Percentiles rank a stretch among this genome's conserved stretches.
These are phyloP conservation scores for Lysiphlebus fabarum DNA, from an alignment of 1,140 invertebrate genomes.

Conservation along the genomic window DNA sequence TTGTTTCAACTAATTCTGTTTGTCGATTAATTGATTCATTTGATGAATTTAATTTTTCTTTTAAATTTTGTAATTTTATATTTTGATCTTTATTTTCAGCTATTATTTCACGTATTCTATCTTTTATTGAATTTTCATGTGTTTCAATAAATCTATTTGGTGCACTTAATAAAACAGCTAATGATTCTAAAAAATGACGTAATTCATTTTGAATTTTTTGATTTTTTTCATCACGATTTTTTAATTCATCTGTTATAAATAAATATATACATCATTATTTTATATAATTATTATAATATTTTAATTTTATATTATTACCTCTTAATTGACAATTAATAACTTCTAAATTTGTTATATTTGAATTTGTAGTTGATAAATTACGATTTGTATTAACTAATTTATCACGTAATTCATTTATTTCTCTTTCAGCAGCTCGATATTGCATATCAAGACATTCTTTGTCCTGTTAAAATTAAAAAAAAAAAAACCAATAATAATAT, in stretches of 20 bases:
- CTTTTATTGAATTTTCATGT: constrained; percentile 71
- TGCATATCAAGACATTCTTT: constrained; percentile 67
- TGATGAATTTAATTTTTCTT: constrained; percentile 66
- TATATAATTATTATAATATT: constrained; percentile 14
- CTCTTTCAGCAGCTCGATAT: constrained; percentile 63
- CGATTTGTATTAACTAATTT: constrained; percentile 63
- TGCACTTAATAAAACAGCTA: constrained; percentile 66
- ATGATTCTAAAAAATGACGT: constrained; percentile 63
- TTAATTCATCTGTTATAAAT: constrained; percentile 61
- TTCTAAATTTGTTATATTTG: constrained; percentile 67
- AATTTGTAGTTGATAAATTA: constrained; percentile 63
- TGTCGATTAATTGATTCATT: constrained; percentile 63
- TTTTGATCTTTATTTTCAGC: constrained; percentile 72
- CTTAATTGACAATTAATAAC: constrained; percentile 64
- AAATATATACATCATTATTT: constrained; percentile 5
- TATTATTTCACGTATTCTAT: constrained; percentile 70
- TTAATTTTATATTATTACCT: constrained; percentile 52
- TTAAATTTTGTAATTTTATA: constrained; percentile 67
- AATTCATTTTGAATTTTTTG: constrained; percentile 65
- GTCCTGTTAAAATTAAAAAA: constrained; percentile 52
- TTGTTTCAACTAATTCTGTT: constrained; percentile 63
- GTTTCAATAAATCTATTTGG: constrained; percentile 70
- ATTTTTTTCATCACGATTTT: constrained; percentile 66
- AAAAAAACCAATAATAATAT: constrained; percentile 12
- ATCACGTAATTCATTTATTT: constrained; percentile 64